Evolutionary conservation across 1,140 invertebrate genomes (phyloP).

Genomic region (Papilio machaon): DNA sequence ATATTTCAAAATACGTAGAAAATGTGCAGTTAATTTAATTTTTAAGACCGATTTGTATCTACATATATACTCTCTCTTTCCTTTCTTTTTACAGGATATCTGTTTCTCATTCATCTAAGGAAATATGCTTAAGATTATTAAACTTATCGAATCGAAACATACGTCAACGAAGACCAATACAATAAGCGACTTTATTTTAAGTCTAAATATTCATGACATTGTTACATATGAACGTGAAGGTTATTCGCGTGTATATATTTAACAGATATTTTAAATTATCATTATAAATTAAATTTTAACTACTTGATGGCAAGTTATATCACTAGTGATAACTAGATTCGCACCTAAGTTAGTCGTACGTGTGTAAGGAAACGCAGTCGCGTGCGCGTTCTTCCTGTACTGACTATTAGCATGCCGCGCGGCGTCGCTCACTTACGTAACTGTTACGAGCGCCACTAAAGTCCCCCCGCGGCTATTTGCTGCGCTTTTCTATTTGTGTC

Average conservation of each 20-base stretch:
- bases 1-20: too few relatives aligned
- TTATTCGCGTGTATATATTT: neutral
- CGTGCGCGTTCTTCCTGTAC: conserved; percentile 41
- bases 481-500: conserved; percentile 9
- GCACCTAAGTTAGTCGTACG: conserved; percentile 11
- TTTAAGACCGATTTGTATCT: neutral
- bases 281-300: neutral
- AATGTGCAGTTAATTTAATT: neutral
- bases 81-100: too few relatives aligned
- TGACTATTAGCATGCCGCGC: conserved; percentile 39
- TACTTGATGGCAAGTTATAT: neutral
- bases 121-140: too few relatives aligned
- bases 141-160: neutral
- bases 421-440: conserved; percentile 47
- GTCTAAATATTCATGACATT: neutral
- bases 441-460: conserved; percentile 42
- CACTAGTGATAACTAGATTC: neutral
- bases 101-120: too few relatives aligned
- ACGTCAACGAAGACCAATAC: neutral
- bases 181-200: neutral
- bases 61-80: too few relatives aligned
- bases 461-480: neutral
- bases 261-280: neutral
- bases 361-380: conserved; percentile 22
- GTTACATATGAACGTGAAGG: too few relatives aligned